Base-by-base conservation (phyloP, 2,888 invertebrate genomes). In the Stomorhina lunata region DNA sequence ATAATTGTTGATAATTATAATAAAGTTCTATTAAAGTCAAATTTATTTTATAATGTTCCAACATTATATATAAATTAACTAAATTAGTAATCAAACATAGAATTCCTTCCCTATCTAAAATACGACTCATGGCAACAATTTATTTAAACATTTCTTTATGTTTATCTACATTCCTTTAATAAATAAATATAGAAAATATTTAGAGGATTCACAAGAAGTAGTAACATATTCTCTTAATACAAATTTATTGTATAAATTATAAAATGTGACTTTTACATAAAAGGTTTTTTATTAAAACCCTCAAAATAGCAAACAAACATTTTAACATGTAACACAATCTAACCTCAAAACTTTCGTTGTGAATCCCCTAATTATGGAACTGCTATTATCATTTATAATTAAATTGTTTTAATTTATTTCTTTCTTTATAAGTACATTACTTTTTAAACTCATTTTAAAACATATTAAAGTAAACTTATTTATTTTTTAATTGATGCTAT, bases 21-120 rank as follows among this genome's bases (percentile, higher is more conserved):
- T 69, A 69, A 55, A 57, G n/a, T 69, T 69, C 40, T 69, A 57
- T 55, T 69, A 50, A 72, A 72, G 40, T 53, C 17, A 17, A 63
- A 53, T 73, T 73, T 73, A 63, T 50, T 53, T 40, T 72, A 50
- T 61, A 5, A 61, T 55, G 4, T 43, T 29, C 65, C 32, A 48
- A 34, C 22, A 65, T n/a, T n/a, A 43, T 15, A 53, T 7, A 25
- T 25, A 43, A 65, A 65, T 72, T 61, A 45, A 48, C n/a, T 40
- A 22, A 25, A n/a, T 40, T 22, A 9, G 4, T n/a, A 57, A 4
- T 20, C 57, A 43, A 1, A 40, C 15, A 61, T n/a, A n/a, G n/a
- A n/a, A n/a, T n/a, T n/a, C 53, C 12, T n/a, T 9, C 34, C 34
- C 27, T 55, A 29, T 29, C 12, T 4, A 2, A 17, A 29, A 55